Percentiles rank a stretch among this genome's conserved stretches.
These are phyloP conservation scores for Acleris sparsana DNA, from an alignment of 2,888 invertebrate genomes.

Conservation along the genomic window DNA sequence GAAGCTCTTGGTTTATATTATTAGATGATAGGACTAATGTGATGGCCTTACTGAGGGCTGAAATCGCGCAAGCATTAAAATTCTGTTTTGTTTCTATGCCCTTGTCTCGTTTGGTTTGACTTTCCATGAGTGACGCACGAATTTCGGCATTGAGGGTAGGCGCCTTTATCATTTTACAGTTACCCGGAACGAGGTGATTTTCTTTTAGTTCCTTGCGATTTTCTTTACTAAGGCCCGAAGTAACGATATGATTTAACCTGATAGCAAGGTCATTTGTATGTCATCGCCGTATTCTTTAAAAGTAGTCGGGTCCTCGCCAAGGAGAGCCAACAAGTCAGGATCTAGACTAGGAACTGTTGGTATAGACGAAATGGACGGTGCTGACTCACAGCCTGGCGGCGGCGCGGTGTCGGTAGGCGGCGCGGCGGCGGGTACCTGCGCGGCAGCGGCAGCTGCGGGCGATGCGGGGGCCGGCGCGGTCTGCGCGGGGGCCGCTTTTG, in stretches of 20 bases:
- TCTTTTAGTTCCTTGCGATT: background rate
- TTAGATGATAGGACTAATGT: background rate
- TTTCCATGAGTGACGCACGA: constrained; percentile 2
- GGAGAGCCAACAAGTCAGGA: constrained; percentile 1
- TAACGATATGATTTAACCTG: constrained; percentile 15
- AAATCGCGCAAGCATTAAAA: background rate
- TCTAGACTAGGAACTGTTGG: background rate
- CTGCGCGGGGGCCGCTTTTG: no score
- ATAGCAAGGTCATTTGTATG: constrained; percentile 29
- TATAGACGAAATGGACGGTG: background rate
- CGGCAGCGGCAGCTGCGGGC: background rate
- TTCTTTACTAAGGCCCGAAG: background rate
- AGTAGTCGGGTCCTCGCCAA: constrained; percentile 28
- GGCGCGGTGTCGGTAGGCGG: background rate
- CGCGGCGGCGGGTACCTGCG: background rate
- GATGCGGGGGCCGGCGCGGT: no score
- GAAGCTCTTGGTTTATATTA: background rate
- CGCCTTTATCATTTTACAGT: constrained; percentile 11
- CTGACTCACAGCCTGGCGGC: no score
- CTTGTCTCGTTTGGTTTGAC: background rate
- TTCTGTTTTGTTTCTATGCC: constrained; percentile 2
- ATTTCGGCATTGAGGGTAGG: constrained; percentile 6
- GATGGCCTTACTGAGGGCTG: constrained; percentile 5
- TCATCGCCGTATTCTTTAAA: constrained; percentile 25
- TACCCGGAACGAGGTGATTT: constrained; percentile 4